Evolutionary conservation across 2,113 vertebrate species (phyloP), one percentile per base, ranked within the genome.

Genomic region (Leptodactylus fuscus): DNA sequence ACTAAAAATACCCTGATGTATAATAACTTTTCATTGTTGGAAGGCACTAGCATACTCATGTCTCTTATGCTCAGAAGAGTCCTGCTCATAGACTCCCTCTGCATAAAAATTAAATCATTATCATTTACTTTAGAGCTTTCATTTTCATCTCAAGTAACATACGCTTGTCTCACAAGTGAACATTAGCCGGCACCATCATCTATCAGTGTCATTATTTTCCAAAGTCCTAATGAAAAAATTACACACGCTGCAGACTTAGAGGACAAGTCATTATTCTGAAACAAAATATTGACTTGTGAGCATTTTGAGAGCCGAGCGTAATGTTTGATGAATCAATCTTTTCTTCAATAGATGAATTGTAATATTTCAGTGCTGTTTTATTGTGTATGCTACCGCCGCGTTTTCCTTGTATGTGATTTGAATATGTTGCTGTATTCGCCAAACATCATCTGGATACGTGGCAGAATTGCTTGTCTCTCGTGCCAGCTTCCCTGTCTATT

Each of bases 151-250:
- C 70, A n/a, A 89, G 76, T 84, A 69, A 82, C 69, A 69, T 79
- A 1, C 48, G 82, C 69, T 87, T 87, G 89, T 88, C 78, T 87
- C 73, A 82, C 49, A 65, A 80, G 55, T 80, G 24, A 46, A 74
- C 16, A 60, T 87, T 80, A 87, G 44, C 81, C 84, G 79, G 82
- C 62, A 65, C 81, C 32, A 83, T 87, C 84, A 49, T 91, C 87
- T 88, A 87, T 90, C 80, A 88, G 6, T 86, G 85, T 87, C 71
- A 89, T 36, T 87, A 53, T 87, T 84, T 87, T 62, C 75, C 81
- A 51, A 71, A 85, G 69, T 70, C 65, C 88, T 88, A 90, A 85
- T 87, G 81, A 89, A 85, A 85, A 88, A 90, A 88, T 89, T 87
- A 81, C 8, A 88, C 44, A 88, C 76, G 86, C 69, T 48, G 75